A percentile compares a stretch with the other conserved stretches of the same genome.
Evolutionary conservation across 2,888 invertebrate species (phyloP).

Genomic region (Ptilodon capucinus): DNA sequence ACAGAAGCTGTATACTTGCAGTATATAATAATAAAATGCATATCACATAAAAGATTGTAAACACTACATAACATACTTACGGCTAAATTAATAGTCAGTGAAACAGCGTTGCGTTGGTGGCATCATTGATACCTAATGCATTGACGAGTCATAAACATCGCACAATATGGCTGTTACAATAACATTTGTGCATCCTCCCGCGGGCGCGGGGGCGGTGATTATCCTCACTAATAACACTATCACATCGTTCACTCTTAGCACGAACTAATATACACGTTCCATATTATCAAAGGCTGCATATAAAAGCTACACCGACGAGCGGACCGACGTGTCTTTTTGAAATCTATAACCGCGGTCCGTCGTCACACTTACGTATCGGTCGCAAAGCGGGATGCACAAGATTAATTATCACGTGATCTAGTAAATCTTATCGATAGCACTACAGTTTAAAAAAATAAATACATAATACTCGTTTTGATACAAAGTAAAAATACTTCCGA

Average conservation of each 20-base stretch:
- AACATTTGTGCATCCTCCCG: constrained; percentile 64
- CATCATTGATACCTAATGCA: constrained; percentile 50
- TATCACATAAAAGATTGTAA: constrained; percentile 81
- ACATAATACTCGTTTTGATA: constrained; percentile 58
- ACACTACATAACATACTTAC: constrained; percentile 72
- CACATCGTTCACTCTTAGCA: constrained; percentile 63
- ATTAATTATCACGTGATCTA: constrained; percentile 45
- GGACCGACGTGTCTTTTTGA: constrained; percentile 62
- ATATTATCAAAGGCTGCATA: constrained; percentile 37
- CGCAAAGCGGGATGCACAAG: constrained; percentile 36
- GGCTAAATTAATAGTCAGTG: constrained; percentile 72
- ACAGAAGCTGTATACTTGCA: constrained; percentile 82
- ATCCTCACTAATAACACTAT: constrained; percentile 77
- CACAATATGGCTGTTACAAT: constrained; percentile 77
- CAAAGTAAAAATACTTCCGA: constrained; percentile 47
- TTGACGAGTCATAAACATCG: constrained; percentile 56
- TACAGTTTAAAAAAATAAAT: constrained; percentile 68
- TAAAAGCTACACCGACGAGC: constrained; percentile 59
- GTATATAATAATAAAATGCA: constrained; percentile 81
- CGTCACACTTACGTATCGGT: constrained; percentile 25
- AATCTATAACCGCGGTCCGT: constrained; percentile 31
- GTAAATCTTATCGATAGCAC: constrained; percentile 35
- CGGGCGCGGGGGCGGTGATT: constrained; percentile 36
- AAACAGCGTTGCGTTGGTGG: constrained; percentile 64
- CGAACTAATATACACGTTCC: constrained; percentile 38